Percentiles rank a stretch among this genome's conserved stretches.
Conservation (phyloP, 2,113 vertebrate species). For the Sebastes fasciatus region DNA sequence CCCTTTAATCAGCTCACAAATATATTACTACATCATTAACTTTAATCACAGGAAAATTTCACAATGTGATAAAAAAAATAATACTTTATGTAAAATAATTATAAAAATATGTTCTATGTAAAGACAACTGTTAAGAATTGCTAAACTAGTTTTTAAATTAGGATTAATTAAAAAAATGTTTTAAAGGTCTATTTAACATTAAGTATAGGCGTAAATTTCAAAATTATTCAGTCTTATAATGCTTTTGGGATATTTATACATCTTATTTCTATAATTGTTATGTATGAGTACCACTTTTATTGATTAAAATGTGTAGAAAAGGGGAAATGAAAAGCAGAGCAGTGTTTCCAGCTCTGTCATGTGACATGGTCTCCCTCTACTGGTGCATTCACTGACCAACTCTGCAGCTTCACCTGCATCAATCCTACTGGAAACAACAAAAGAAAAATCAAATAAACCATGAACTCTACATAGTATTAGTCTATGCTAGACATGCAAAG, state of each 20-base stretch:
- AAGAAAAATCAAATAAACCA: neutral
- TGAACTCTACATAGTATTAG: neutral
- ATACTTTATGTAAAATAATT: neutral
- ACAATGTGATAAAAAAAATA: neutral
- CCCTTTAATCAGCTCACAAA: conserved; percentile 45
- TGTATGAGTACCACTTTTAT: neutral
- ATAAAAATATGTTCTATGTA: neutral
- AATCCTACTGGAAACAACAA: neutral
- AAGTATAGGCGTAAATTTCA: neutral
- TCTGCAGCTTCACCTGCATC: conserved; percentile 12
- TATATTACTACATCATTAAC: neutral
- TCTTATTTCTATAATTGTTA: neutral
- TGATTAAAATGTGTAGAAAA: neutral
- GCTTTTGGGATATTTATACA: neutral
- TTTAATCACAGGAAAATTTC: neutral
- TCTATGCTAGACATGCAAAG: neutral
- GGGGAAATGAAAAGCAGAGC: neutral
- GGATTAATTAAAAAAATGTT: neutral
- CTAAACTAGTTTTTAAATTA: neutral
- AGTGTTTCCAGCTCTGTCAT: conserved; percentile 13
- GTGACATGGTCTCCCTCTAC: conserved; percentile 78
- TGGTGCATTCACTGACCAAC: conserved; percentile 67
- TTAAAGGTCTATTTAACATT: neutral
- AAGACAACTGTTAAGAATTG: neutral
- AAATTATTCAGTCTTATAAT: neutral